These are phyloP conservation scores for Labia minor DNA, from an alignment of 2,888 invertebrate genomes.

Conservation along the genomic window DNA sequence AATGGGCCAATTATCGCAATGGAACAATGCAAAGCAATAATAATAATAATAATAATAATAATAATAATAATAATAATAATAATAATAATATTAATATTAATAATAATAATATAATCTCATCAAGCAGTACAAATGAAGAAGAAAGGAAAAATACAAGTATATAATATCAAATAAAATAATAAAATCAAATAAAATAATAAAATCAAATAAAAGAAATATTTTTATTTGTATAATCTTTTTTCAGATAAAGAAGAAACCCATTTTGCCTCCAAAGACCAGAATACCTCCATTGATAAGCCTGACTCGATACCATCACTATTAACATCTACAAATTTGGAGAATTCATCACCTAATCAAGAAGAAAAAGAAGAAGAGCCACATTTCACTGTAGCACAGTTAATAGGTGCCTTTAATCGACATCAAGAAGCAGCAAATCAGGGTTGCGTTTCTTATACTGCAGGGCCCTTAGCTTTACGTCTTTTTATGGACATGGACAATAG, in stretches of 20 bases:
- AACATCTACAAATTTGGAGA: too few species aligned
- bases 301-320: too few species aligned
- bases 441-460: neutral
- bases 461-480: neutral
- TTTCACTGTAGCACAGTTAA: conserved; percentile 39
- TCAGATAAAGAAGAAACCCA: too few species aligned
- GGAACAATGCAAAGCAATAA: neutral
- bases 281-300: too few species aligned
- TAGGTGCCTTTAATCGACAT: conserved; percentile 40
- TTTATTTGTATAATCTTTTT: too few species aligned
- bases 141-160: neutral
- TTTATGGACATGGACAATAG: neutral
- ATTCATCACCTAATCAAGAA: neutral
- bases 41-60: neutral
- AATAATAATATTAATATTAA: neutral
- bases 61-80: neutral
- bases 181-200: too few species aligned
- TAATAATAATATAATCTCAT: neutral
- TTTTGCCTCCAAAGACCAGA: too few species aligned
- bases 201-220: too few species aligned
- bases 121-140: neutral
- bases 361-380: conserved; percentile 38
- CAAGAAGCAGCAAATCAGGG: conserved; percentile 35
- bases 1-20: neutral
- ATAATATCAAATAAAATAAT: too few species aligned